Evolutionary conservation across 1,140 invertebrate species (phyloP).

Genomic region (Cyrtorhinus lividipennis): DNA sequence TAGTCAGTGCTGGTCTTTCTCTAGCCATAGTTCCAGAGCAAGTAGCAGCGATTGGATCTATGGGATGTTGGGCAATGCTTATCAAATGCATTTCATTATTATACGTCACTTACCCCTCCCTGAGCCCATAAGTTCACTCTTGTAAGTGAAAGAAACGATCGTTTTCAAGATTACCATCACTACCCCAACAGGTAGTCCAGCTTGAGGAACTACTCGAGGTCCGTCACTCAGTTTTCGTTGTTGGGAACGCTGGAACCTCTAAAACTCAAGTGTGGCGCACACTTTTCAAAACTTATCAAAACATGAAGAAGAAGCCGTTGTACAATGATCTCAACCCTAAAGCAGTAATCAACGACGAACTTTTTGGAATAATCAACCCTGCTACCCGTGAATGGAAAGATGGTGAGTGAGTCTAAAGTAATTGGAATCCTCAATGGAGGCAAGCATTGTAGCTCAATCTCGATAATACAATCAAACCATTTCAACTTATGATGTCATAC

Average conservation of each 20-base stretch:
- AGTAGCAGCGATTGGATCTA: too few species aligned
- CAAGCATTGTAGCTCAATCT: too few species aligned
- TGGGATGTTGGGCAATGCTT: too few species aligned
- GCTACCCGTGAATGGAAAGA: conserved; percentile 96
- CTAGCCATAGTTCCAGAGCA: too few species aligned
- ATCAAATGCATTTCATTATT: too few species aligned
- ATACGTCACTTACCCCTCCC: too few species aligned
- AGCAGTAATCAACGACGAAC: conserved; percentile 91
- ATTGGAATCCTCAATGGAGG: too few species aligned
- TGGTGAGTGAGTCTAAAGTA: conserved; percentile 34
- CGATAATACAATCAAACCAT: too few species aligned
- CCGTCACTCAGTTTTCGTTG: conserved; percentile 89
- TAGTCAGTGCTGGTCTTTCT: too few species aligned
- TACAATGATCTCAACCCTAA: conserved; percentile 91
- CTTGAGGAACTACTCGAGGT: conserved; percentile 89
- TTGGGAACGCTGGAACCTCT: conserved; percentile 86
- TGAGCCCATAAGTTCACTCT: too few species aligned
- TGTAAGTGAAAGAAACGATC: too few species aligned
- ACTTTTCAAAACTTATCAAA: conserved; percentile 76
- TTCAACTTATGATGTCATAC: background rate
- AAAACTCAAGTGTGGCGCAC: conserved; percentile 95
- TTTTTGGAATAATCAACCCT: conserved; percentile 96
- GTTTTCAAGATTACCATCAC: too few species aligned
- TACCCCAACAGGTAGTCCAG: conserved; percentile 65
- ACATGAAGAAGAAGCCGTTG: conserved; percentile 74